Evolutionary conservation across 2,888 invertebrate genomes (phyloP).

Genomic region (Dryobotodes eremita): DNA sequence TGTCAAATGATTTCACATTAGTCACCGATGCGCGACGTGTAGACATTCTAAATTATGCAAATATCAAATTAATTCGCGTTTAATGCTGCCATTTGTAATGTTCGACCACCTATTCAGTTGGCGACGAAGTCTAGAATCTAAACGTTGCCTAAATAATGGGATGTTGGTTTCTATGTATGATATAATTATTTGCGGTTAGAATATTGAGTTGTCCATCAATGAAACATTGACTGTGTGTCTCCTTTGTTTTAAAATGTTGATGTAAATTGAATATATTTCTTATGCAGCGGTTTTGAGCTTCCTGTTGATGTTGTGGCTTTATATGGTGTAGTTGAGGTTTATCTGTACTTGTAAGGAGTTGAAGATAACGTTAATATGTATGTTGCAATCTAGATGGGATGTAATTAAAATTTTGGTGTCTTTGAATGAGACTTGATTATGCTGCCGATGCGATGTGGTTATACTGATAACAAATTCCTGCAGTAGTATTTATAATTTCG

Average conservation of each 20-base stretch:
- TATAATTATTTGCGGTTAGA: conserved; percentile 58
- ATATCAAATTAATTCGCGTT: conserved; percentile 60
- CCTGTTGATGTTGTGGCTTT: conserved; percentile 46
- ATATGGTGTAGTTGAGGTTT: conserved; percentile 45
- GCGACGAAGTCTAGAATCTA: conserved; percentile 64
- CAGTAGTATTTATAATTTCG: neutral
- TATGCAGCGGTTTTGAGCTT: conserved; percentile 42
- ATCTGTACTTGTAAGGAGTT: conserved; percentile 43
- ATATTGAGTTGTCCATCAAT: conserved; percentile 60
- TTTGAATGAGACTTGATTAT: conserved; percentile 3
- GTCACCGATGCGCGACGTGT: conserved; percentile 35
- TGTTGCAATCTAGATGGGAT: conserved; percentile 30
- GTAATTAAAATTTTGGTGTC: conserved; percentile 4
- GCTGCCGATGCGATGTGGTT: neutral
- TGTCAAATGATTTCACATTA: conserved; percentile 41
- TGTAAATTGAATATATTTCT: conserved; percentile 53
- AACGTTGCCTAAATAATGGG: conserved; percentile 61
- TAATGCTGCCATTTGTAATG: conserved; percentile 56
- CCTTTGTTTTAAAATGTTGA: conserved; percentile 56
- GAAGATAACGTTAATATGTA: conserved; percentile 29
- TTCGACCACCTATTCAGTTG: conserved; percentile 53
- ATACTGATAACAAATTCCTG: neutral
- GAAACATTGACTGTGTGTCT: conserved; percentile 36
- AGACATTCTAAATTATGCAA: conserved; percentile 65
- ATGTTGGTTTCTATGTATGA: conserved; percentile 46